These are phyloP conservation scores for Cetonia aurata DNA, from an alignment of 2,888 invertebrate genomes.

Conservation along the genomic window DNA sequence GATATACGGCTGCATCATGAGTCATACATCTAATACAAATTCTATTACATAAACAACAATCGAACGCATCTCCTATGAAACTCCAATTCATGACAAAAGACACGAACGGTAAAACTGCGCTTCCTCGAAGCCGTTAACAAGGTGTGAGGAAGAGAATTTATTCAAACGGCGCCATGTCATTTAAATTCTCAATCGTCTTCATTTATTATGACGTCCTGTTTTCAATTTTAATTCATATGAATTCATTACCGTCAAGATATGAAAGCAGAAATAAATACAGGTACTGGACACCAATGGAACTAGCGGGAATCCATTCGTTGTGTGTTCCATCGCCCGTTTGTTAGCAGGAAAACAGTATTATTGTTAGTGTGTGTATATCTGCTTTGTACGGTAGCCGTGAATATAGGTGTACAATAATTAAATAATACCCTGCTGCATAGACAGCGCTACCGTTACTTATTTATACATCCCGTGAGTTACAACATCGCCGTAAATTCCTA, in stretches of 20 bases:
- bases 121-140: conserved; percentile 41
- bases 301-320: not conserved
- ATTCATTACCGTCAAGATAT: conserved; percentile 31
- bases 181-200: conserved; percentile 42
- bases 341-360: not conserved
- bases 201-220: conserved; percentile 44
- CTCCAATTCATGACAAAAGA: conserved; percentile 32
- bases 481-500: not conserved
- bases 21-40: conserved; percentile 16
- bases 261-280: conserved; percentile 14
- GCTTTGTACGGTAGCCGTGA: not conserved
- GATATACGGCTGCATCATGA: conserved; percentile 9
- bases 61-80: conserved; percentile 7
- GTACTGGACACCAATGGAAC: not conserved
- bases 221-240: conserved; percentile 36
- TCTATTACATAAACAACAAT: conserved; percentile 21
- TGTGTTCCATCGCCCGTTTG: no score
- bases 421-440: conserved; percentile 17
- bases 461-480: conserved; percentile 28
- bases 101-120: conserved; percentile 37
- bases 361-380: not conserved
- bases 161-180: conserved; percentile 42
- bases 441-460: conserved; percentile 13
- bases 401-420: conserved; percentile 22
- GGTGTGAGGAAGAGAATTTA: conserved; percentile 38